phyloP scores from a whole-genome alignment of 2,797 vertebrate species.

The Pantherophis vulpinus region DNA sequence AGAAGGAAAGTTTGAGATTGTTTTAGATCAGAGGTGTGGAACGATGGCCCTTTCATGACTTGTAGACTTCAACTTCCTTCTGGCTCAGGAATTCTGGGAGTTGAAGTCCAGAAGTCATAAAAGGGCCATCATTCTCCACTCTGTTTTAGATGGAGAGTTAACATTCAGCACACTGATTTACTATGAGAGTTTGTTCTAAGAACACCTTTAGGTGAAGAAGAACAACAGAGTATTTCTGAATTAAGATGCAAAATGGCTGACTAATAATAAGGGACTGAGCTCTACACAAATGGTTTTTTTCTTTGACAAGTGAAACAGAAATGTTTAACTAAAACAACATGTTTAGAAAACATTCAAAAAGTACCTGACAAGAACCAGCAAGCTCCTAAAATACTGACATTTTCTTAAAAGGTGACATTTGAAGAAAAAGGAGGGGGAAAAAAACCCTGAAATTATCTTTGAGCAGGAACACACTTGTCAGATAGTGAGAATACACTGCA shows the following conservation, averaged over 20 bases:
- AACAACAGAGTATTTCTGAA: not conserved
- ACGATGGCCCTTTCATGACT: too few relatives aligned
- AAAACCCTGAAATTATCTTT: not conserved
- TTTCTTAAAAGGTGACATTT: not conserved
- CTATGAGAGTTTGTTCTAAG: slow-evolving; percentile 9
- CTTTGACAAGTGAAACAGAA: not conserved
- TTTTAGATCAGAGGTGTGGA: not conserved
- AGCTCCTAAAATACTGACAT: not conserved
- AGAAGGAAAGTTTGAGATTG: slow-evolving; percentile 12
- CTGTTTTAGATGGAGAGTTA: not conserved
- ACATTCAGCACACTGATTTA: not conserved
- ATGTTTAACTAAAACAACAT: not conserved
- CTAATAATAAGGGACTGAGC: not conserved
- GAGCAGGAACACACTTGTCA: not conserved
- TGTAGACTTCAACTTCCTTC: too few relatives aligned
- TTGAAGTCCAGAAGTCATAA: too few relatives aligned
- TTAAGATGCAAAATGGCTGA: not conserved
- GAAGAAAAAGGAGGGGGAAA: not conserved
- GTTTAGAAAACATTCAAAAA: not conserved
- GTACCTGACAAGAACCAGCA: not conserved
- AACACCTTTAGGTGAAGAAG: not conserved
- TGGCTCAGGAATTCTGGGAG: too few relatives aligned
- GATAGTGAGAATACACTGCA: not conserved
- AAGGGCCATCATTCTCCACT: too few relatives aligned
- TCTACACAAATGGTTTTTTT: not conserved